Percentiles rank a stretch among this genome's conserved stretches.
These are phyloP conservation scores for Stegophylla sp. DNA, from an alignment of 2,888 invertebrate species.

Conservation along the genomic window DNA sequence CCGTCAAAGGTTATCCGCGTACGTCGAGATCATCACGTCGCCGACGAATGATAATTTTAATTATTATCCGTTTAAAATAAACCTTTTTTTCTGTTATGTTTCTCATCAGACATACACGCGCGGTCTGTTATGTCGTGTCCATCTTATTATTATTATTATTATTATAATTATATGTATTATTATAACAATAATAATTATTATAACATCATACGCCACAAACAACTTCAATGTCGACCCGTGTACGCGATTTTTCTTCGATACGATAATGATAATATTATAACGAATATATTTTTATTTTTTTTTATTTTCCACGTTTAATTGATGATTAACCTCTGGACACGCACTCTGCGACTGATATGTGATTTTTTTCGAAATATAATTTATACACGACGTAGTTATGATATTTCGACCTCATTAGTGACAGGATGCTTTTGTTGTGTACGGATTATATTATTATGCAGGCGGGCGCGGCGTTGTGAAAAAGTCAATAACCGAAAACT, in stretches of 20 bases:
- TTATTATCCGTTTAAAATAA: conserved; percentile 20
- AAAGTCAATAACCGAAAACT: conserved; percentile 14
- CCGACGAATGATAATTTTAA: conserved; percentile 34
- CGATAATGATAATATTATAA: conserved; percentile 6
- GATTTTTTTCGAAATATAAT: conserved; percentile 33
- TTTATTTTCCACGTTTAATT: conserved; percentile 34
- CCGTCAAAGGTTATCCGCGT: conserved; percentile 38
- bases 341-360: conserved; percentile 7
- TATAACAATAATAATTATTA: too few relatives aligned
- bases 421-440: conserved; percentile 47
- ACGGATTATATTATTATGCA: too few relatives aligned
- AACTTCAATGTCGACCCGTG: conserved; percentile 48
- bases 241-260: conserved; percentile 44
- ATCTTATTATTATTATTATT: conserved; percentile 5
- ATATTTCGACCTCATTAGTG: conserved; percentile 53
- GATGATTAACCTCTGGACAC: conserved; percentile 45
- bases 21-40: conserved; percentile 23
- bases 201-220: conserved; percentile 42
- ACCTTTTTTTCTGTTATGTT: conserved; percentile 30
- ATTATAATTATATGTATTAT: background rate
- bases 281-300: background rate
- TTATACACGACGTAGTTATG: conserved; percentile 34
- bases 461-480: background rate
- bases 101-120: background rate
- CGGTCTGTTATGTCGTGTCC: conserved; percentile 29